Percentiles rank a stretch among this genome's conserved stretches.
Evolutionary conservation across 2,888 invertebrate genomes (phyloP).

Genomic region (Coelinius sp.): DNA sequence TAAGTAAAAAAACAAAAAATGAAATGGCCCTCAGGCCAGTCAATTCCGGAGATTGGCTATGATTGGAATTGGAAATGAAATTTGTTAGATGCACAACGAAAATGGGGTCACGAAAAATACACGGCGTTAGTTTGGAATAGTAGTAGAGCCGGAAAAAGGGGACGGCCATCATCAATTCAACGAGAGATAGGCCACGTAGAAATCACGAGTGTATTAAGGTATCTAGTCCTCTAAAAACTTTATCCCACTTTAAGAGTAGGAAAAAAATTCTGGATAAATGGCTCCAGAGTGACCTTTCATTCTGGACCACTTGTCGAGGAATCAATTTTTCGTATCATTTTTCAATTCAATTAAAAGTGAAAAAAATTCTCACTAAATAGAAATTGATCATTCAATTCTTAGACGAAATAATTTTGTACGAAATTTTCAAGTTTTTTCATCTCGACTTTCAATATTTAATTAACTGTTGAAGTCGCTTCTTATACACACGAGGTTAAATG

Average conservation of each 20-base stretch:
- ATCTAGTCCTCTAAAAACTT: slow-evolving; percentile 6
- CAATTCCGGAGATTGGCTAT: slow-evolving; percentile 58
- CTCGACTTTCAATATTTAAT: too few relatives aligned
- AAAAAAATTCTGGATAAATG: background rate
- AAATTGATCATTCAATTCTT: too few relatives aligned
- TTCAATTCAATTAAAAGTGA: too few relatives aligned
- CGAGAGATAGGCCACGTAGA: slow-evolving; percentile 16
- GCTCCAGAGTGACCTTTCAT: background rate
- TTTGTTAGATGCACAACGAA: slow-evolving; percentile 55
- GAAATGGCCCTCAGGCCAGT: slow-evolving; percentile 41
- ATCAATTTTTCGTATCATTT: background rate
- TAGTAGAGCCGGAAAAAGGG: slow-evolving; percentile 21
- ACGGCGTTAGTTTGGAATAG: slow-evolving; percentile 37
- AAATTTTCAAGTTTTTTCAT: too few relatives aligned
- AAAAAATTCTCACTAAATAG: too few relatives aligned
- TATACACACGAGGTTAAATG: too few relatives aligned
- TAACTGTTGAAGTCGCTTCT: too few relatives aligned
- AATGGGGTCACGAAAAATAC: slow-evolving; percentile 35
- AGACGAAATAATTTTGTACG: too few relatives aligned
- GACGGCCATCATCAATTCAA: slow-evolving; percentile 37
- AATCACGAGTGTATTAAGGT: slow-evolving; percentile 24
- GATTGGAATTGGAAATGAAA: slow-evolving; percentile 63
- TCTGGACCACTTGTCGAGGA: background rate
- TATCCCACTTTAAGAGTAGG: background rate
- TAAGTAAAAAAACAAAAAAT: slow-evolving; percentile 31